Conservation (phyloP, 2,888 invertebrate species). For the Zaprionus lineosus region DNA sequence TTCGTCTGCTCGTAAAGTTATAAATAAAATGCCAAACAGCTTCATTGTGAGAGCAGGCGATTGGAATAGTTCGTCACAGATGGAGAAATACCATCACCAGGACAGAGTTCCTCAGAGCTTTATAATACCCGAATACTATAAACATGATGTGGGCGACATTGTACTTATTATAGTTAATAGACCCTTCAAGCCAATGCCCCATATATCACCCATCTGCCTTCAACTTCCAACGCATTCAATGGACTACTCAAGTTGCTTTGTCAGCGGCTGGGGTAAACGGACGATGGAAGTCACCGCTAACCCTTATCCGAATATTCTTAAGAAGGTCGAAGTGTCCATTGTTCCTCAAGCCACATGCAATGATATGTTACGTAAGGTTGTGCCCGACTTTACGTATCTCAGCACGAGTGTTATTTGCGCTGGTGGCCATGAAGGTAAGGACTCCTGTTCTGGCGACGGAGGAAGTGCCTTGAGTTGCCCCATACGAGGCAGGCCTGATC, state of each 20-base stretch:
- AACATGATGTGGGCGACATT: background rate
- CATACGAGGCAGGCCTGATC: constrained; percentile 75
- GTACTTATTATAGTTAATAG: constrained; percentile 13
- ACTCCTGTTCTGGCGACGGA: constrained; percentile 89
- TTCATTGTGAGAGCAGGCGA: constrained; percentile 27
- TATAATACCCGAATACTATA: constrained; percentile 3
- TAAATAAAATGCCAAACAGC: background rate
- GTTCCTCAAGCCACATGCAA: constrained; percentile 84
- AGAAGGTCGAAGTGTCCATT: constrained; percentile 87
- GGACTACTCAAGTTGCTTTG: constrained; percentile 52
- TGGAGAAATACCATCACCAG: constrained; percentile 10
- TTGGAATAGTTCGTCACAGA: constrained; percentile 7
- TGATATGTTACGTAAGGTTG: constrained; percentile 84
- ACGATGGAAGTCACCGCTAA: constrained; percentile 70
- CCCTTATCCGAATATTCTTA: constrained; percentile 86
- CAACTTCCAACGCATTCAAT: background rate
- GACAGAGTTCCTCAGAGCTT: background rate
- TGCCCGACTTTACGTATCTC: constrained; percentile 85
- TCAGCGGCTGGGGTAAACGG: constrained; percentile 78
- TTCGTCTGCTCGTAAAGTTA: constrained; percentile 27
- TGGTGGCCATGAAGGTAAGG: constrained; percentile 87
- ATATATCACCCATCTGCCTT: constrained; percentile 34
- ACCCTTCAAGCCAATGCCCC: background rate
- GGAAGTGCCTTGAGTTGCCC: constrained; percentile 90
- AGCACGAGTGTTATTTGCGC: constrained; percentile 89